Conservation (phyloP, 2,113 vertebrate genomes). For the Egretta garzetta region DNA sequence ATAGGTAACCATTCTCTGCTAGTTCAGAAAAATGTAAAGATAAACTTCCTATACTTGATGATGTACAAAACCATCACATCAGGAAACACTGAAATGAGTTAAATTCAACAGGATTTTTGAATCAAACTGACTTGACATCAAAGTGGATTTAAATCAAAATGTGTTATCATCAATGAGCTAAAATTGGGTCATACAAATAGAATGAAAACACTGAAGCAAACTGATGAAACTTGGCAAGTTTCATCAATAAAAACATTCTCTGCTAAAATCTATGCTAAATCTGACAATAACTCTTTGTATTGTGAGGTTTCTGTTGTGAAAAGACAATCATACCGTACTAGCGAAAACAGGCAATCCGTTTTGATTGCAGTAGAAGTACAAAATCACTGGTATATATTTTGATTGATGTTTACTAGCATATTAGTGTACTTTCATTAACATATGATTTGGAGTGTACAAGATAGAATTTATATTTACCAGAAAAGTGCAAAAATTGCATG, state of each 20-base stretch:
- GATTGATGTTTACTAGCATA: not conserved
- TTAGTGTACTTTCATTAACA: not conserved
- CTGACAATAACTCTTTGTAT: slow-evolving; percentile 25
- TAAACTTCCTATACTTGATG: not conserved
- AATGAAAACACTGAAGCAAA: slow-evolving; percentile 35
- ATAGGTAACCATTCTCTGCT: not conserved
- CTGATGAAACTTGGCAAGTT: slow-evolving; percentile 54
- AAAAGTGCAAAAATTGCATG: not conserved
- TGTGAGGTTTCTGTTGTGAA: not conserved
- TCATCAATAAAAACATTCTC: slow-evolving; percentile 37
- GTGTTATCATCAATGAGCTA: slow-evolving; percentile 54
- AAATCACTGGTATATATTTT: not conserved
- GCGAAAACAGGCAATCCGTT: not conserved
- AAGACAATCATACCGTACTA: not conserved
- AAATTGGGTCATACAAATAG: slow-evolving; percentile 69
- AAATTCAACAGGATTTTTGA: slow-evolving; percentile 68
- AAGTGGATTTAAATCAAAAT: slow-evolving; percentile 71
- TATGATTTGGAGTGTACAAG: not conserved
- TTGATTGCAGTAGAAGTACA: not conserved
- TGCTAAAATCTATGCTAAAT: slow-evolving; percentile 34
- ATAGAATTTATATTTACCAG: not conserved
- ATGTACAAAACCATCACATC: slow-evolving; percentile 32
- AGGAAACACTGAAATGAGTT: slow-evolving; percentile 55
- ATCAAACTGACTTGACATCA: slow-evolving; percentile 61
- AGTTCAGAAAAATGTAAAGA: not conserved